Evolutionary conservation across 2,888 invertebrate species (phyloP).

Genomic region (Pomacea canaliculata): DNA sequence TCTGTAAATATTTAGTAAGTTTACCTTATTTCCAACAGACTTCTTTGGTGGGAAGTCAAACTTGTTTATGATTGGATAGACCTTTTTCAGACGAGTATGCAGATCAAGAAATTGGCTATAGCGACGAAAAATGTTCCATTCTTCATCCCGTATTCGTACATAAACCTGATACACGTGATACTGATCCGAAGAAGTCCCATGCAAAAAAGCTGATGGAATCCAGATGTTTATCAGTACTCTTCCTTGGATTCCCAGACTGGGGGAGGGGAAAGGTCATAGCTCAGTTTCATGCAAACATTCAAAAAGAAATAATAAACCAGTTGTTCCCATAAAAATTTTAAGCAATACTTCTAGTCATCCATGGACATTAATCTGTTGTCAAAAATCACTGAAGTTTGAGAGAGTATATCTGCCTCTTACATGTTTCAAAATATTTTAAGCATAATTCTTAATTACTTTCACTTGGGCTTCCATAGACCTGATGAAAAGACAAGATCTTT

Average conservation of each 20-base stretch:
- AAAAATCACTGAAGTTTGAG: neutral
- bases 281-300: neutral
- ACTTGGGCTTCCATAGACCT: too few species aligned
- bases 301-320: neutral
- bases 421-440: too few species aligned
- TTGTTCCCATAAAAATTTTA: neutral
- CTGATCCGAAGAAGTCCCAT: constrained; percentile 78
- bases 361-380: too few species aligned
- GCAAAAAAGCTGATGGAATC: constrained; percentile 88
- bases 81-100: constrained; percentile 86
- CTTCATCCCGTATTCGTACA: constrained; percentile 85
- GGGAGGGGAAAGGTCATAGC: neutral
- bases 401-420: too few species aligned
- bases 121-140: constrained; percentile 95
- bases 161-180: constrained; percentile 93
- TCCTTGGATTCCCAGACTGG: constrained; percentile 37
- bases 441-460: too few species aligned
- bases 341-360: too few species aligned
- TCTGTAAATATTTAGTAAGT: neutral
- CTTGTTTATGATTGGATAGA: constrained; percentile 82
- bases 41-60: constrained; percentile 97
- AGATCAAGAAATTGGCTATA: constrained; percentile 92
- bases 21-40: constrained; percentile 90
- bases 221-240: constrained; percentile 80
- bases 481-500: too few species aligned